Evolutionary conservation across 2,888 invertebrate genomes (phyloP).

Genomic region (Macrophya annulata): DNA sequence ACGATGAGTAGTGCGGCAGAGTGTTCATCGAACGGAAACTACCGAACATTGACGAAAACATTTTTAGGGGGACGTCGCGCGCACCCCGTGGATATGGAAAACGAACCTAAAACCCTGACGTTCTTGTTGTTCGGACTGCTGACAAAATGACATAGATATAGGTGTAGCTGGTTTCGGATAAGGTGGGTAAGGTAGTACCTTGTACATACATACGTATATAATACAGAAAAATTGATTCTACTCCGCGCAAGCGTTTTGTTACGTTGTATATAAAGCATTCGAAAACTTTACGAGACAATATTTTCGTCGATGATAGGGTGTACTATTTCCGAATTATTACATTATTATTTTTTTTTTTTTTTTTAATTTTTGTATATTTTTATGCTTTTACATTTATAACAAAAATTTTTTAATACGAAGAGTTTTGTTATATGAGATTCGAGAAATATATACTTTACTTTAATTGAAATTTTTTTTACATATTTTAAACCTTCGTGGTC

Average conservation of each 20-base stretch:
- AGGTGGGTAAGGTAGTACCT: background rate
- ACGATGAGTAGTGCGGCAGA: conserved; percentile 32
- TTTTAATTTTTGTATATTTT: too few species aligned
- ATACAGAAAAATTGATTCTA: conserved; percentile 2
- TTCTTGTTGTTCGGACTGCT: conserved; percentile 14
- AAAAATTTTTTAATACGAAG: too few species aligned
- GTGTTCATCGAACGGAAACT: conserved; percentile 26
- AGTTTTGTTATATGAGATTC: too few species aligned
- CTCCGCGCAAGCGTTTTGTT: background rate
- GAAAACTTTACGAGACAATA: background rate
- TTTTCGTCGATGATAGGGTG: background rate
- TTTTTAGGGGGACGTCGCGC: conserved; percentile 37
- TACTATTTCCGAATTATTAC: background rate
- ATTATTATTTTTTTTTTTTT: background rate
- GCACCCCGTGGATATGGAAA: conserved; percentile 8
- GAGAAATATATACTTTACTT: too few species aligned
- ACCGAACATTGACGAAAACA: conserved; percentile 31
- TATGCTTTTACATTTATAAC: too few species aligned
- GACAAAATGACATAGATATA: background rate
- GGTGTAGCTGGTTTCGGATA: background rate
- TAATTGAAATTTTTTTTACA: too few species aligned
- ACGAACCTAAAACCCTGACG: background rate
- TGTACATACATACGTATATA: background rate
- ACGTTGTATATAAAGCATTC: background rate
- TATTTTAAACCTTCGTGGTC: too few species aligned